Conservation (phyloP, 2,888 invertebrate genomes). For the Pandemis cinnamomeana region DNA sequence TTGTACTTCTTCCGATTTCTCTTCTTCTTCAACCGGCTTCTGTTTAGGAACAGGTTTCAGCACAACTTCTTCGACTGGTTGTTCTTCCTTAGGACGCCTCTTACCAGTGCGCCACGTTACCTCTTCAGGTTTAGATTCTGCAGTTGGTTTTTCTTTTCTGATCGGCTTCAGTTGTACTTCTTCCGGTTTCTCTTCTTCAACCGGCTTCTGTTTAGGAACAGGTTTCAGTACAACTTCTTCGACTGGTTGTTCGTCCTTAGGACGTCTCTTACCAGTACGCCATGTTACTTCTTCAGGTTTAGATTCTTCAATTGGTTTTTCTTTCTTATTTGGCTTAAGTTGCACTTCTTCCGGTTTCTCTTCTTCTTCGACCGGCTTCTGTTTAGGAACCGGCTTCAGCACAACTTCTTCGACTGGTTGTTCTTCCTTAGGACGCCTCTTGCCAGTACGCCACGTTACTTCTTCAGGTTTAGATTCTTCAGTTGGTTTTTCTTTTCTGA, state of each 20-base stretch:
- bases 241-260: slow-evolving; percentile 52
- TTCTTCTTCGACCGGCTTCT: slow-evolving; percentile 61
- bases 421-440: slow-evolving; percentile 48
- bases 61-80: slow-evolving; percentile 65
- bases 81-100: slow-evolving; percentile 59
- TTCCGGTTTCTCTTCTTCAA: slow-evolving; percentile 54
- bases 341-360: slow-evolving; percentile 46
- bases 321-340: slow-evolving; percentile 44
- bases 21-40: slow-evolving; percentile 59
- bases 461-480: slow-evolving; percentile 54
- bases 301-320: slow-evolving; percentile 53
- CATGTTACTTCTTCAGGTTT: slow-evolving; percentile 62
- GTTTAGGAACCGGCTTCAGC: slow-evolving; percentile 53
- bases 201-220: slow-evolving; percentile 55
- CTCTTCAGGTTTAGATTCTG: slow-evolving; percentile 64
- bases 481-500: slow-evolving; percentile 51
- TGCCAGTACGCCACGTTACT: slow-evolving; percentile 50
- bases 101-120: slow-evolving; percentile 58
- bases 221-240: slow-evolving; percentile 67
- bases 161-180: slow-evolving; percentile 51
- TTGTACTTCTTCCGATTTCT: slow-evolving; percentile 70
- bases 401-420: slow-evolving; percentile 57
- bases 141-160: slow-evolving; percentile 41
- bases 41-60: slow-evolving; percentile 66
- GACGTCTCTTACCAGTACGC: slow-evolving; percentile 47